Evolutionary conservation across 2,888 invertebrate genomes (phyloP).

Genomic region (Terebella lapidaria): DNA sequence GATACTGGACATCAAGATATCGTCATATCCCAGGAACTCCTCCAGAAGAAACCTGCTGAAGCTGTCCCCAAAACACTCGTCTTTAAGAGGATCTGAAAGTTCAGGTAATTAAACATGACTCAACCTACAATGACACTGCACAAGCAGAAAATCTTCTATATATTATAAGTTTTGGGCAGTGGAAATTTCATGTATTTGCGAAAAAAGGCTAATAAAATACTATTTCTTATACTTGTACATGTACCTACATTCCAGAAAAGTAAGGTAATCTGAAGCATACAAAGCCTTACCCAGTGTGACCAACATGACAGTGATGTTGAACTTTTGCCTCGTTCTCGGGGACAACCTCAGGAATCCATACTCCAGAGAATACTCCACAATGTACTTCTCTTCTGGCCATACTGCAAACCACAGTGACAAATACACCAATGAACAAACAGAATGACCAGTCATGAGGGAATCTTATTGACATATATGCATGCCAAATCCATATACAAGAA

Average conservation of each 20-base stretch:
- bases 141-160: too few species aligned
- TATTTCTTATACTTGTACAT: too few species aligned
- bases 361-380: constrained; percentile 94
- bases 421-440: too few species aligned
- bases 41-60: constrained; percentile 85
- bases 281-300: constrained; percentile 55
- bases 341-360: constrained; percentile 92
- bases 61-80: constrained; percentile 89
- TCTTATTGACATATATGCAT: not conserved
- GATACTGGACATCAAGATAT: constrained; percentile 92
- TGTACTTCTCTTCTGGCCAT: constrained; percentile 84
- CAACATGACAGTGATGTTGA: constrained; percentile 79
- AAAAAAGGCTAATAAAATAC: too few species aligned
- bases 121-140: too few species aligned
- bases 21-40: constrained; percentile 93
- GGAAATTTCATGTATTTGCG: too few species aligned
- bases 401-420: too few species aligned
- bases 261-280: too few species aligned
- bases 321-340: constrained; percentile 74
- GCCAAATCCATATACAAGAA: not conserved
- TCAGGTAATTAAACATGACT: not conserved
- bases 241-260: too few species aligned
- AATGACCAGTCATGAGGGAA: not conserved
- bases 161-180: too few species aligned
- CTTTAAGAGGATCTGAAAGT: constrained; percentile 73